phyloP scores from a whole-genome alignment of 2,797 vertebrate species.

The Danio jaintianensis region DNA sequence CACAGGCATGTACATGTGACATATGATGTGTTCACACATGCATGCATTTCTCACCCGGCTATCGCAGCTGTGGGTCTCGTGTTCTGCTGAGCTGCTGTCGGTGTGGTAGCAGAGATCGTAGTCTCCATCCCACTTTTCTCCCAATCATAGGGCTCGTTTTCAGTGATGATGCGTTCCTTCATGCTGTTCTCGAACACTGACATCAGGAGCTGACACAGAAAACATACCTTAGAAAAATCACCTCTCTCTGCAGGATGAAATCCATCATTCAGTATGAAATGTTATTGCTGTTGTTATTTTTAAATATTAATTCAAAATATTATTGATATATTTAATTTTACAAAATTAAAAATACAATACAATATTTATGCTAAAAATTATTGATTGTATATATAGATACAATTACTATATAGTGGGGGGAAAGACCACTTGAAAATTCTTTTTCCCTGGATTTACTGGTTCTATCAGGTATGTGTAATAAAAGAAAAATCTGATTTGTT shows the following conservation, averaged over 20 bases:
- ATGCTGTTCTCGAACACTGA: constrained; percentile 98
- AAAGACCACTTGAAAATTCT: no score
- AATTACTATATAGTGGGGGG: no score
- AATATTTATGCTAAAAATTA: no score
- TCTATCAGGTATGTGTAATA: no score
- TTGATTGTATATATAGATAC: no score
- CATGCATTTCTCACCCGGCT: constrained; percentile 85
- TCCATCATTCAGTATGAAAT: no score
- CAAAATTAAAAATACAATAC: no score
- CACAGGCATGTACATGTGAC: neutral
- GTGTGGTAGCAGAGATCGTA: constrained; percentile 89
- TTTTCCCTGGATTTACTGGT: no score
- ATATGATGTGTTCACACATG: constrained; percentile 27
- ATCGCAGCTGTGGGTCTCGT: constrained; percentile 94
- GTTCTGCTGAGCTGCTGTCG: constrained; percentile 92
- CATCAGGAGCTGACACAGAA: constrained; percentile 89
- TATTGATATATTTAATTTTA: no score
- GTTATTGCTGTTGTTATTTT: no score
- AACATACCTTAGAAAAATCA: constrained; percentile 18
- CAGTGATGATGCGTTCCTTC: constrained; percentile 94
- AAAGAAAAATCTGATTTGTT: no score
- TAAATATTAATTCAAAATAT: no score
- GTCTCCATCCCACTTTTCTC: constrained; percentile 92
- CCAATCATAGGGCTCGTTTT: constrained; percentile 98
- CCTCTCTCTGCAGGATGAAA: neutral